These are phyloP conservation scores for Machimus rusticus DNA, from an alignment of 2,888 invertebrate species.

Conservation along the genomic window DNA sequence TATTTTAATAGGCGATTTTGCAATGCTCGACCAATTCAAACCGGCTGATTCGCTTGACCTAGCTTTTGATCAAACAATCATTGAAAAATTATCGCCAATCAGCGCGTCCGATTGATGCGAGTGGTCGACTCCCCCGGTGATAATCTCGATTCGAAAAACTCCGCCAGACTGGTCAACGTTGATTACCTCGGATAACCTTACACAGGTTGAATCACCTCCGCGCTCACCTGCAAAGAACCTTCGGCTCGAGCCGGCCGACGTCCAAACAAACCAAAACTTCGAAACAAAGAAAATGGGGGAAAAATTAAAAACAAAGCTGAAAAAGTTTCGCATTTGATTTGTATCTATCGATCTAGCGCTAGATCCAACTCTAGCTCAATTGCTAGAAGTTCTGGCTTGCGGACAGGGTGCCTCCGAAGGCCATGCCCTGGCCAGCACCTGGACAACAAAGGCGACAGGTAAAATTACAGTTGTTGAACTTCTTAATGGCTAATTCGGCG, in stretches of 20 bases:
- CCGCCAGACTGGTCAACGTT: neutral
- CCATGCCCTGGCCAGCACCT: neutral
- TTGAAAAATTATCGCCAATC: neutral
- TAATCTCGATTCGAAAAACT: neutral
- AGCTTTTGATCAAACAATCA: neutral
- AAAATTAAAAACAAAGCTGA: neutral
- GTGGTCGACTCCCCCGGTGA: neutral
- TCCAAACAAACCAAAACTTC: neutral
- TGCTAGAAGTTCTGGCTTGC: neutral
- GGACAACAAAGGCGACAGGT: constrained; percentile 5
- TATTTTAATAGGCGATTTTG: neutral
- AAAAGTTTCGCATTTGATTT: neutral
- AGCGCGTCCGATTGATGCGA: neutral
- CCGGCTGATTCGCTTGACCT: neutral
- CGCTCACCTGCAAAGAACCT: neutral
- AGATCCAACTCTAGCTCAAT: neutral
- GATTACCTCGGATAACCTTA: neutral
- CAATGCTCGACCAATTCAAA: neutral
- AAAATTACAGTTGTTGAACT: constrained; percentile 19
- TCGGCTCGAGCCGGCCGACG: neutral
- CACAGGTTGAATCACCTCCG: neutral
- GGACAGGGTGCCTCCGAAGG: neutral
- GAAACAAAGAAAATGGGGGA: neutral
- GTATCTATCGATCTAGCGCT: neutral
- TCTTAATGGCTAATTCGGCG: constrained; percentile 22